phyloP scores from a whole-genome alignment of 2,888 invertebrate genomes.

The Aelia acuminata region DNA sequence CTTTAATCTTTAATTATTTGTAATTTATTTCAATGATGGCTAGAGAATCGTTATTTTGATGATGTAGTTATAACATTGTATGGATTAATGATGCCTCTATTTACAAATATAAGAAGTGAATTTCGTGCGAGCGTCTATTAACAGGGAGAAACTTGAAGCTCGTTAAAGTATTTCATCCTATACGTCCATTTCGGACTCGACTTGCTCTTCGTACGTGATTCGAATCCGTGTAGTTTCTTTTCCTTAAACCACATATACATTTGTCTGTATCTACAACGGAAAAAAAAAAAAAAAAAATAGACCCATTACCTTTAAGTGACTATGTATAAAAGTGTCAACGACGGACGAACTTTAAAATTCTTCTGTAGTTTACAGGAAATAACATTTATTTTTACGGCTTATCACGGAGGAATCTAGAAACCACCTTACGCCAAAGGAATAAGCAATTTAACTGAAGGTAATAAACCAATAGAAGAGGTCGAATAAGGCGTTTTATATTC shows the following conservation, averaged over 20 bases:
- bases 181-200: background rate
- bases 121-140: background rate
- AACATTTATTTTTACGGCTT: background rate
- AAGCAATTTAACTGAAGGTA: background rate
- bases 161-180: background rate
- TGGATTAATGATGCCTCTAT: background rate
- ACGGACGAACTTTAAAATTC: background rate
- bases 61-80: background rate
- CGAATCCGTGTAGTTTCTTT: background rate
- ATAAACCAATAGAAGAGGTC: background rate
- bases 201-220: constrained; percentile 11
- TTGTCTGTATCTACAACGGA: background rate
- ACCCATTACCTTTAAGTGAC: background rate
- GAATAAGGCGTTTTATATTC: background rate
- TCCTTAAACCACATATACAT: background rate
- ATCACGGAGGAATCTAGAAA: constrained; percentile 10
- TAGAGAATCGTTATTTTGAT: background rate
- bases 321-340: background rate
- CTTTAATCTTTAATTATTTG: background rate
- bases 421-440: background rate
- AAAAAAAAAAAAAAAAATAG: background rate
- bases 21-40: background rate
- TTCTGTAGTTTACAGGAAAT: background rate
- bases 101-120: background rate
- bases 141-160: background rate